Base-by-base conservation (phyloP, 1,140 invertebrate species). In the Penaeus chinensis region DNA sequence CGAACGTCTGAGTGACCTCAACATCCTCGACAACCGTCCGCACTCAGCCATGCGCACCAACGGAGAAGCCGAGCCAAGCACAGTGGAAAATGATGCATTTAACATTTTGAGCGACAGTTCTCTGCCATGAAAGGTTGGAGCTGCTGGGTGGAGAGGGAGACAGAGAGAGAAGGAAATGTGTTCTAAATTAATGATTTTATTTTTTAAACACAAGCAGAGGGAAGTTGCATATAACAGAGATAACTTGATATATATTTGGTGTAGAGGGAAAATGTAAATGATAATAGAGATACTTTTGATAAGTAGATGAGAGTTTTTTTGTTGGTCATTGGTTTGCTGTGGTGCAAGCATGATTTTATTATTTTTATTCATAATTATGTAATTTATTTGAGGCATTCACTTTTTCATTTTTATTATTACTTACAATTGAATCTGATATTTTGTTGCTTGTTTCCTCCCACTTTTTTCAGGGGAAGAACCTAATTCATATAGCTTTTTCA, bases 21-120 rank as follows among this genome's bases (percentile, higher is more conserved):
- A 89, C 88, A 71, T 81, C 77, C 82, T 84, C n/a, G 78, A 80
- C 84, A 84, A 87, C 85, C 82, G 85, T 69, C 84, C 74, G 65
- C 66, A 66, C 61, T 47, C 86, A 47, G 27, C 84, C 18, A 80
- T 81, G 65, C 61, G 61, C 42, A 77, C 60, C 24, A 71, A 63
- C 27, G 74, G 89, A 76, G 62, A 37, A 74, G 69, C 86, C 71
- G 71, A 82, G 86, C 86, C 66, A 74, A 82, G 66, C 74, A 87
- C 86, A 16, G 86, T 87, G 71, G 80, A 87, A 63, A 87, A 87
- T 69, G 80, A 87, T 87, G 86, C 86, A n/a, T 87, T 87, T 65
- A 74, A 87, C 65, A 82, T 82, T 18, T 62, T 87, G 61, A 71
- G 80, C 62, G 86, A 87, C 76, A 79, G 78, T 60, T 82, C 71